A percentile compares a stretch with the other conserved stretches of the same genome.
Conservation (phyloP, 2,113 vertebrate species). For the Brachyhypopomus occidentalis region DNA sequence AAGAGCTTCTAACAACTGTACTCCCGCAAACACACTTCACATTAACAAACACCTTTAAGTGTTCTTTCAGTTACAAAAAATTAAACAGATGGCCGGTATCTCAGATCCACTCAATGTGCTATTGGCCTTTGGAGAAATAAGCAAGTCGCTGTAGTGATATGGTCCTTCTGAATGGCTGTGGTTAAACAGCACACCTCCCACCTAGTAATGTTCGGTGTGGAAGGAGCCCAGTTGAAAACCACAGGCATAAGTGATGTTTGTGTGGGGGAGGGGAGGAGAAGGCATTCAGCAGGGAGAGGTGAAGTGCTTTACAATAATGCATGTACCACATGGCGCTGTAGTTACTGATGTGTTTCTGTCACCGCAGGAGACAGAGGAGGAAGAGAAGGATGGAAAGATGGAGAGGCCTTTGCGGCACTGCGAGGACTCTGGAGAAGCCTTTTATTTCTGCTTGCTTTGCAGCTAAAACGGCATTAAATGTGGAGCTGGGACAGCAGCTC, state of each 20-base stretch:
- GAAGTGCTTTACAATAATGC: conserved; percentile 69
- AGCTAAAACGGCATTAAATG: conserved; percentile 53
- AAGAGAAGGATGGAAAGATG: conserved; percentile 35
- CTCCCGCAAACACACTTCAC: not conserved
- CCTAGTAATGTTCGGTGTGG: conserved; percentile 69
- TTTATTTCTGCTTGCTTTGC: conserved; percentile 67
- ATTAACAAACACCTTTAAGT: not conserved
- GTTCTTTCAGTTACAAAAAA: not conserved
- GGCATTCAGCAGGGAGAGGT: conserved; percentile 59
- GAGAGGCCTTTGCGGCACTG: conserved; percentile 26
- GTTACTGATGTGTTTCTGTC: conserved; percentile 62
- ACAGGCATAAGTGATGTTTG: conserved; percentile 63
- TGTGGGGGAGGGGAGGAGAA: conserved; percentile 36
- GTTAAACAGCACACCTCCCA: conserved; percentile 3
- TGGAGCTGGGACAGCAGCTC: conserved; percentile 26
- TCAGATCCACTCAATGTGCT: not conserved
- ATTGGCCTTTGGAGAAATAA: conserved; percentile 10
- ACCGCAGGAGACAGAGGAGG: conserved; percentile 42
- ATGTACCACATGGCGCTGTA: conserved; percentile 69
- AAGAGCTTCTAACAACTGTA: not conserved
- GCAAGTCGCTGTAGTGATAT: not conserved
- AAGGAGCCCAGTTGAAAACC: conserved; percentile 63
- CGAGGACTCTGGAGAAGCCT: conserved; percentile 42
- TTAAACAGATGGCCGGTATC: not conserved
- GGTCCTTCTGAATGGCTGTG: not conserved